A percentile compares a stretch with the other conserved stretches of the same genome.
These are phyloP conservation scores for Lepilemur septentrionalis DNA, from an alignment of 2,797 vertebrate genomes.

Conservation along the genomic window DNA sequence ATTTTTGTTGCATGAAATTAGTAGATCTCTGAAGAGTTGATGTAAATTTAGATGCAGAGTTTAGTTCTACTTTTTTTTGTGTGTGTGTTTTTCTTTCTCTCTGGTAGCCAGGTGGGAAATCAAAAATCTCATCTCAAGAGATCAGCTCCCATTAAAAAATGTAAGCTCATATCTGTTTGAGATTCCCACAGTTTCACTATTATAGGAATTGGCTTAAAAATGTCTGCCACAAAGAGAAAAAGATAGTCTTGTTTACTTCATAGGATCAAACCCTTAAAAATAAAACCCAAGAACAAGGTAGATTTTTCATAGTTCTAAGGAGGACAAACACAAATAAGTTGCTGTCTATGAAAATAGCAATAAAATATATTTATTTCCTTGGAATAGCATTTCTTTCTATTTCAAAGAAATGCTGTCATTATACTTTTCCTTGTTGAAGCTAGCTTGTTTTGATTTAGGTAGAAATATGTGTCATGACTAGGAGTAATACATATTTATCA, in stretches of 20 bases:
- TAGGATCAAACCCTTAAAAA: constrained; percentile 45
- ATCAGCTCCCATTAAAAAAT: constrained; percentile 44
- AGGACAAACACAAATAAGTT: background rate
- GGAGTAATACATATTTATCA: constrained; percentile 12
- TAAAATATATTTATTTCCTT: background rate
- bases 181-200: constrained; percentile 36
- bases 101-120: constrained; percentile 67
- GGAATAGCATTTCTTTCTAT: background rate
- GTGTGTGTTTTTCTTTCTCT: constrained; percentile 44
- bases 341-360: background rate
- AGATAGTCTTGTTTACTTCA: constrained; percentile 51
- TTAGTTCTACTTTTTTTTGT: background rate
- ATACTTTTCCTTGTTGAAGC: background rate
- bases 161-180: background rate
- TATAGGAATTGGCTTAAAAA: constrained; percentile 47
- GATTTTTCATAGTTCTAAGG: background rate
- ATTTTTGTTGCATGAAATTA: constrained; percentile 69
- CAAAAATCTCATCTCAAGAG: constrained; percentile 65
- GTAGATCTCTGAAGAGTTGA: constrained; percentile 54
- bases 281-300: constrained; percentile 17
- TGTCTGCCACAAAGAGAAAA: constrained; percentile 35
- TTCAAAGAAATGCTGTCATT: background rate
- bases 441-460: constrained; percentile 36
- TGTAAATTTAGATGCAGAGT: constrained; percentile 59
- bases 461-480: background rate